A percentile compares a stretch with the other conserved stretches of the same genome.
Evolutionary conservation across 2,113 vertebrate genomes (phyloP).

Genomic region (Larimichthys polyactis): DNA sequence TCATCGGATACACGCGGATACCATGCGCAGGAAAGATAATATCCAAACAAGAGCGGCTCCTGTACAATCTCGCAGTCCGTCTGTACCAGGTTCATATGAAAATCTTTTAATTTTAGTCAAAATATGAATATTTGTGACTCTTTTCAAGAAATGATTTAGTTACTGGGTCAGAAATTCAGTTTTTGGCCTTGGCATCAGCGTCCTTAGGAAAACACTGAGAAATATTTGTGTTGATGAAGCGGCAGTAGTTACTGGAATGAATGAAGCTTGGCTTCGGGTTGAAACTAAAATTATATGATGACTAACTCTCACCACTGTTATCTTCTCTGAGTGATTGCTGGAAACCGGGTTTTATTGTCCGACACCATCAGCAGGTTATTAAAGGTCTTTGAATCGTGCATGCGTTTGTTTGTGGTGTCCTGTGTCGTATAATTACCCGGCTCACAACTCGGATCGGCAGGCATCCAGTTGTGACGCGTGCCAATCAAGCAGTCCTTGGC

Average conservation of each 20-base stretch:
- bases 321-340: background rate
- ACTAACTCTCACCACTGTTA: background rate
- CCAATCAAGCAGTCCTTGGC: background rate
- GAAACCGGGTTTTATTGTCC: background rate
- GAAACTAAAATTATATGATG: background rate
- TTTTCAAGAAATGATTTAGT: background rate
- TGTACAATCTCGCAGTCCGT: background rate
- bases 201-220: background rate
- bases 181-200: background rate
- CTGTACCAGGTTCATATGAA: background rate
- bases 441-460: slow-evolving; percentile 14
- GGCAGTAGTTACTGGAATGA: background rate
- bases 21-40: background rate
- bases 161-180: background rate
- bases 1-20: background rate
- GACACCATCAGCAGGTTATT: background rate
- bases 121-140: background rate
- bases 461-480: background rate
- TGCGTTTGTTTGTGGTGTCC: background rate
- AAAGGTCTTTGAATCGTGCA: background rate
- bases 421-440: slow-evolving; percentile 4
- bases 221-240: background rate
- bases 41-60: background rate
- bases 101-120: background rate
- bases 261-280: background rate